These are phyloP conservation scores for Aix galericulata DNA, from an alignment of 2,113 vertebrate genomes.

Conservation along the genomic window DNA sequence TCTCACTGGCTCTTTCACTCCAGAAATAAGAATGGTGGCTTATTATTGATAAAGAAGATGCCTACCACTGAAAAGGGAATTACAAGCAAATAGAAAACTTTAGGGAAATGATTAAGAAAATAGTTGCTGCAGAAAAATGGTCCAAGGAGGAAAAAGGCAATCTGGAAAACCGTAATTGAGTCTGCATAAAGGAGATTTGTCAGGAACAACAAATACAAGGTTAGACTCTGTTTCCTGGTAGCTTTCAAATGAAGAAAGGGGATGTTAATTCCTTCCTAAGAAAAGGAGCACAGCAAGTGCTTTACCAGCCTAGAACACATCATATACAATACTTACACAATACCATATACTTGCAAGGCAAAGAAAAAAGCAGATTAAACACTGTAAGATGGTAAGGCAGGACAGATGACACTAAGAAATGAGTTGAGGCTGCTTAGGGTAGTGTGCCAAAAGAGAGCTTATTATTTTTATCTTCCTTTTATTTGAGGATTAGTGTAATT, in stretches of 20 bases:
- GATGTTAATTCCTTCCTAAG: neutral
- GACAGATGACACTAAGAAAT: neutral
- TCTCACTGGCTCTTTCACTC: neutral
- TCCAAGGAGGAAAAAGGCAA: neutral
- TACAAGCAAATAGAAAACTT: neutral
- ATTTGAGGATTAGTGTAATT: neutral
- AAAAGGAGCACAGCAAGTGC: neutral
- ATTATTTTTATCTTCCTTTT: neutral
- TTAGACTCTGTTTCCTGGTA: neutral
- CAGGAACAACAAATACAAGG: neutral
- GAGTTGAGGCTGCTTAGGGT: neutral
- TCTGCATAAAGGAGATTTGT: neutral
- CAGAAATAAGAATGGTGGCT: neutral
- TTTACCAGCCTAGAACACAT: neutral
- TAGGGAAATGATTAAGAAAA: neutral
- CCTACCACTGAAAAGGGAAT: neutral
- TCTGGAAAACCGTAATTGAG: neutral
- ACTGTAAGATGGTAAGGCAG: neutral
- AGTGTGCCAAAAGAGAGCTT: neutral
- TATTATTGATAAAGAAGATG: neutral
- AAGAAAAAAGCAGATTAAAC: neutral
- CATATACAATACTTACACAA: neutral
- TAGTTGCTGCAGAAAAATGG: neutral
- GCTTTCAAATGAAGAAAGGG: neutral
- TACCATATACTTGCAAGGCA: neutral